Base-by-base conservation (phyloP, 1,140 invertebrate genomes). In the Venturia canescens region DNA sequence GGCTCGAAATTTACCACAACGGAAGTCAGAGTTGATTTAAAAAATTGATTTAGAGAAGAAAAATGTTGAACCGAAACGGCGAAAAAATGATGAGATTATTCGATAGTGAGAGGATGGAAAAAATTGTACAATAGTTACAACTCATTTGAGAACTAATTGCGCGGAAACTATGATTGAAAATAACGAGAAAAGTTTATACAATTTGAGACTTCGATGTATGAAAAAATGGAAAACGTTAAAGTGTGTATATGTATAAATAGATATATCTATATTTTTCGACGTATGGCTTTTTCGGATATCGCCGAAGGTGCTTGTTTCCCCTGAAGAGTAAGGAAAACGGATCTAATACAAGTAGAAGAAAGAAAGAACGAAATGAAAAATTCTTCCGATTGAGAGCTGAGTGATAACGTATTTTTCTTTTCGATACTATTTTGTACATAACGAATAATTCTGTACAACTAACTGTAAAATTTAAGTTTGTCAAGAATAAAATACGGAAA, bases 251-350 rank as follows among this genome's bases (percentile, higher is more conserved):
- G 34, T 53, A 53, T 53, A 67, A 69, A 71, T 71, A 71, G 70
- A 9, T 21, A 18, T 48, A 69, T n/a, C n/a, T 34, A 34, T 78
- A 67, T 79, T 67, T 66, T 79, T 69, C 48, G 78, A 80, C 23
- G 67, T 48, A 72, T 72, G 34, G 34, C 53, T 34, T 72, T 72
- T 72, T 72, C 70, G 70, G 70, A 50, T 72, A 21, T 26, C 21
- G 16, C 38, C 60, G 60, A 66, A 72, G 38, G 70, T 72, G 38
- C 38, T 72, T 72, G 70, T 72, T 72, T 66, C 13, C 60, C 60
- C 21, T 6, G 34, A 29, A 80, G 71, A 80, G 23, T 44, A 44
- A 44, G 11, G 1, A 13, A 44, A 79, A 79, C 50, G 38, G 26
- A 71, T 26, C 38, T 71, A 80, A 69, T 31, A 5, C 26, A n/a